phyloP scores from a whole-genome alignment of 2,113 vertebrate genomes.

The Brachyistius frenatus region DNA sequence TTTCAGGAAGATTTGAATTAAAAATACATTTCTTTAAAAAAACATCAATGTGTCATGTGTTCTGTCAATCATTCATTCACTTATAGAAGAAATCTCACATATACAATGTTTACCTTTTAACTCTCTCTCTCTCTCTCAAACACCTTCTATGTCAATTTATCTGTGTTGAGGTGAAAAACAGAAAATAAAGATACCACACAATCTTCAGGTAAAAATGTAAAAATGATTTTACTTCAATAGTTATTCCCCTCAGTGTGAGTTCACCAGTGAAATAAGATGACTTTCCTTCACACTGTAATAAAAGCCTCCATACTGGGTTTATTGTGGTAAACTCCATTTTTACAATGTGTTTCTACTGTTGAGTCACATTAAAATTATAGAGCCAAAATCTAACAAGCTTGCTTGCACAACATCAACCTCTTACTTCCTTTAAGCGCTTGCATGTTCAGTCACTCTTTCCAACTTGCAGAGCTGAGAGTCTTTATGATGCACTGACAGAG shows the following conservation, averaged over 20 bases:
- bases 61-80: not conserved
- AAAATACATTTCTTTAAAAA: conserved; percentile 14
- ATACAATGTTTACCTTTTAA: not conserved
- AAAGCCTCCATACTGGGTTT: no score
- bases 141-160: not conserved
- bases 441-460: not conserved
- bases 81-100: conserved; percentile 1
- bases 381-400: conserved; percentile 1
- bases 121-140: not conserved
- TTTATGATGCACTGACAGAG: not conserved
- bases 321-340: no score
- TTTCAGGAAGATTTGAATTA: not conserved
- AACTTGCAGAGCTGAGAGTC: conserved; percentile 5
- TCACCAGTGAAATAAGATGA: not conserved
- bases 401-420: conserved; percentile 12
- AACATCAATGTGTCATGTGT: conserved; percentile 10
- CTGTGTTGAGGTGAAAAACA: conserved; percentile 11
- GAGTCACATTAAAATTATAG: not conserved
- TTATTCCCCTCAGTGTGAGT: not conserved
- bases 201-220: conserved; percentile 2
- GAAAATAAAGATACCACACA: conserved; percentile 14
- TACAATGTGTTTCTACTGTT: not conserved
- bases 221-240: not conserved
- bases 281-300: no score
- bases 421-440: not conserved